Percentiles rank a stretch among this genome's conserved stretches.
These are phyloP conservation scores for Ivindomyrus marchei DNA, from an alignment of 2,113 vertebrate species.

Conservation along the genomic window DNA sequence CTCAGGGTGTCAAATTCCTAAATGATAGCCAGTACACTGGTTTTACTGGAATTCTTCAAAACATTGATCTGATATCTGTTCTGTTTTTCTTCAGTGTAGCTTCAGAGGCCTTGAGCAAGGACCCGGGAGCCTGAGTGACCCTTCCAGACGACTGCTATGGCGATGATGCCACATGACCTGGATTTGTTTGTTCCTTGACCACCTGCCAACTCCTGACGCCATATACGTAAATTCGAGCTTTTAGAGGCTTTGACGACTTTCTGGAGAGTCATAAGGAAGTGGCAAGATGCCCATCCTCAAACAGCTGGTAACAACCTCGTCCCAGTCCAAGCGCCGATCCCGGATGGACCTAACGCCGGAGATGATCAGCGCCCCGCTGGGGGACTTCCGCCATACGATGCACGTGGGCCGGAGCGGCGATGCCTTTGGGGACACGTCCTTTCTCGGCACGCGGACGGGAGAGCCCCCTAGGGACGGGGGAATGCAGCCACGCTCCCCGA, in stretches of 20 bases:
- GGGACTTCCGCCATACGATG: conserved; percentile 98
- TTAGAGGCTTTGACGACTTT: not conserved
- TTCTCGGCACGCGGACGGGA: conserved; percentile 80
- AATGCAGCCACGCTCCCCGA: conserved; percentile 57
- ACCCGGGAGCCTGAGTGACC: conserved; percentile 13
- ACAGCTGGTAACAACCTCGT: conserved; percentile 80
- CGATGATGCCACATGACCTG: not conserved
- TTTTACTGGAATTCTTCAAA: not conserved
- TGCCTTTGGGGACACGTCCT: conserved; percentile 95
- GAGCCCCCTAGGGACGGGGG: conserved; percentile 57
- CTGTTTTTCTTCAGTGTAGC: conserved; percentile 33
- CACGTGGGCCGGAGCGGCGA: conserved; percentile 91
- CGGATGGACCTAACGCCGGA: conserved; percentile 86
- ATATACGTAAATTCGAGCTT: not conserved
- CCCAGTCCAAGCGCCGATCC: conserved; percentile 86
- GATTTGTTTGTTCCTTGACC: not conserved
- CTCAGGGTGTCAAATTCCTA: not conserved
- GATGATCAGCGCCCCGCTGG: conserved; percentile 95
- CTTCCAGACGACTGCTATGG: conserved; percentile 5
- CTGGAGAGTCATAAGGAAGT: not conserved
- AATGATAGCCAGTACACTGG: not conserved
- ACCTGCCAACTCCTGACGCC: not conserved
- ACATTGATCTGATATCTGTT: not conserved
- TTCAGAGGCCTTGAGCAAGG: conserved; percentile 23
- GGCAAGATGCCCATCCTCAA: conserved; percentile 82